Conservation (phyloP, 2,113 vertebrate species). For the Redunca redunca region DNA sequence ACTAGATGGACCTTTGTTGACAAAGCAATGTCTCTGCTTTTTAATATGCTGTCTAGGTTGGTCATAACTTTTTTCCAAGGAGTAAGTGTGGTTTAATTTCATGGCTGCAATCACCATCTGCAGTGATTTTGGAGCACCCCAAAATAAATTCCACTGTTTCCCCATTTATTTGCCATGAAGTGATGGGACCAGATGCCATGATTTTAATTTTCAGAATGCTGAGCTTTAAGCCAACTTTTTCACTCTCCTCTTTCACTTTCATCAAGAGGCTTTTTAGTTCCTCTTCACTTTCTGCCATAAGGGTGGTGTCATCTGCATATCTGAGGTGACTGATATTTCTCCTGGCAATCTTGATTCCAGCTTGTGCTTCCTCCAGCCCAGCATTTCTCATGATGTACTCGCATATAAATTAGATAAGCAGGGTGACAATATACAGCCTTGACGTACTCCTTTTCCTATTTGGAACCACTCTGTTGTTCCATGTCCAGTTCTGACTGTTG, state of each 20-base stretch:
- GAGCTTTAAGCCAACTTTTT: not conserved
- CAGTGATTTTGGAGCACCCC: not conserved
- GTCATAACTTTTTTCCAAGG: not conserved
- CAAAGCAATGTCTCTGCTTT: not conserved
- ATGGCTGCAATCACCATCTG: too few relatives aligned
- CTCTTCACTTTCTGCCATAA: not conserved
- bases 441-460: too few relatives aligned
- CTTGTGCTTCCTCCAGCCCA: too few relatives aligned
- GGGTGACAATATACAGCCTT: too few relatives aligned
- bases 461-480: too few relatives aligned
- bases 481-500: too few relatives aligned
- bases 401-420: too few relatives aligned
- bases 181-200: not conserved
- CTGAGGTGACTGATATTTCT: not conserved
- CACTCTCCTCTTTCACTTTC: not conserved
- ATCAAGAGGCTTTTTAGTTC: not conserved
- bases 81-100: not conserved
- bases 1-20: not conserved
- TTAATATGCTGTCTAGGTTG: not conserved
- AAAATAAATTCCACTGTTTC: not conserved
- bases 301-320: not conserved
- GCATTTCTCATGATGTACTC: too few relatives aligned
- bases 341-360: too few relatives aligned
- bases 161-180: not conserved
- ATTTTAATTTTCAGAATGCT: not conserved